Base-by-base conservation (phyloP, 2,113 vertebrate species). In the Motacilla tschutschensis region DNA sequence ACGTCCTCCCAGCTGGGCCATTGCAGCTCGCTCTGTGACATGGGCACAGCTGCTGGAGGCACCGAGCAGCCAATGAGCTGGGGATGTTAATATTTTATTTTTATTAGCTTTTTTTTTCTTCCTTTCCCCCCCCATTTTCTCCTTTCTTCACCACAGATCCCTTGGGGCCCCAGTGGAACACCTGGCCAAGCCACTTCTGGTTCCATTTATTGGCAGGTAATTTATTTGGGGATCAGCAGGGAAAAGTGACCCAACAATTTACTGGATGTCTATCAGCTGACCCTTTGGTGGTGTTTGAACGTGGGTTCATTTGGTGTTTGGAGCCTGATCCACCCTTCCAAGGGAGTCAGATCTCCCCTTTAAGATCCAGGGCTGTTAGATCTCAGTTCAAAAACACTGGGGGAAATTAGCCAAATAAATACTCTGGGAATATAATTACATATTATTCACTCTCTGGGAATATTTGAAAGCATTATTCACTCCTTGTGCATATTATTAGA, bases 121-220 rank as follows among this genome's bases (percentile, higher is more conserved):
- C 3, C 1, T 3, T 3, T 1, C 0, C 0, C 22, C 18, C 12
- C 24, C 14, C 1, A 11, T 67, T 91, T 90, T 53, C 40, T 83
- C 66, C 25, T 87, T 80, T 91, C 82, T 54, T 46, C 67, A 87
- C 82, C 82, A 24, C 9, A 8, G 14, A 60, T 87, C 83, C 75
- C 70, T 14, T 7, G 55, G 43, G 87, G 84, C 46, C 47, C 46
- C 5, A 1, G 1, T 14, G 40, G 35, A 92, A 89, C 89, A 93
- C 73, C 93, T 92, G 90, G 89, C 71, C 77, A 59, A 64, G 83
- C 38, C 63, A 41, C 57, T 80, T 44, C 74, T 91, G 85, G 46
- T 86, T 91, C 85, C 78, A 71, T 83, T 93, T 93, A 90, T 87
- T 89, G 64, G 57, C 53, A 50, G 83, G 25, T 79, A 33, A 93